Evolutionary conservation across 2,888 invertebrate species (phyloP).

Genomic region (Caenorhabditis sp.): DNA sequence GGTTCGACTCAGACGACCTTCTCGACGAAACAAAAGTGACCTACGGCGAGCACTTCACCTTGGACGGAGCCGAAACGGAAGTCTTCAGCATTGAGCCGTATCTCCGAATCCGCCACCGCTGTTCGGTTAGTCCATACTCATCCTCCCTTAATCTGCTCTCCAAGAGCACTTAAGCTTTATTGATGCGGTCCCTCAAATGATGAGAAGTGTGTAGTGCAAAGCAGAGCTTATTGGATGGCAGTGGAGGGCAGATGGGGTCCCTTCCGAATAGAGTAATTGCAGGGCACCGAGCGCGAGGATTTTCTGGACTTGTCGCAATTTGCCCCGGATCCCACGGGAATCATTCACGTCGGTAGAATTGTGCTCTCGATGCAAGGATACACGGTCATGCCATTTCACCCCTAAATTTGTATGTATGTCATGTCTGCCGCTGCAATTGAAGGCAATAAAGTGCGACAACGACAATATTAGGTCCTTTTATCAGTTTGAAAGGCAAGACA

Average conservation of each 20-base stretch:
- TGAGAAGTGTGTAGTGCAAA: no score
- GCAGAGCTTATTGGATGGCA: no score
- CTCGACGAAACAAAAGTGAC: constrained; percentile 28
- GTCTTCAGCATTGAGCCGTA: constrained; percentile 47
- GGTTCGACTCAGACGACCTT: constrained; percentile 46
- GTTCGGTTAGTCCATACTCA: constrained; percentile 53
- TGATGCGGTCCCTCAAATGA: no score
- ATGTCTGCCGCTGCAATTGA: background rate
- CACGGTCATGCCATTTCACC: no score
- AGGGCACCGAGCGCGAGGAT: constrained; percentile 14
- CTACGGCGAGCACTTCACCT: constrained; percentile 41
- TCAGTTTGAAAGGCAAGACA: no score
- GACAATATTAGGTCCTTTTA: no score
- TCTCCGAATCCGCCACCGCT: constrained; percentile 27
- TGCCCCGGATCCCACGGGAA: constrained; percentile 6
- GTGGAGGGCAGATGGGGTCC: no score
- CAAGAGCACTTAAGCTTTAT: no score
- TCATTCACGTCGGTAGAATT: constrained; percentile 32
- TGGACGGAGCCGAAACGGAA: constrained; percentile 42
- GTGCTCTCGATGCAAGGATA: constrained; percentile 5
- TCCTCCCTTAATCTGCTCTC: no score
- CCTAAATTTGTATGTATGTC: background rate
- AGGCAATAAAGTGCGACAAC: background rate
- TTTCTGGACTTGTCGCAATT: constrained; percentile 33
- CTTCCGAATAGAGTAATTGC: no score